phyloP scores from a whole-genome alignment of 2,113 vertebrate genomes.

The Isurus oxyrinchus region DNA sequence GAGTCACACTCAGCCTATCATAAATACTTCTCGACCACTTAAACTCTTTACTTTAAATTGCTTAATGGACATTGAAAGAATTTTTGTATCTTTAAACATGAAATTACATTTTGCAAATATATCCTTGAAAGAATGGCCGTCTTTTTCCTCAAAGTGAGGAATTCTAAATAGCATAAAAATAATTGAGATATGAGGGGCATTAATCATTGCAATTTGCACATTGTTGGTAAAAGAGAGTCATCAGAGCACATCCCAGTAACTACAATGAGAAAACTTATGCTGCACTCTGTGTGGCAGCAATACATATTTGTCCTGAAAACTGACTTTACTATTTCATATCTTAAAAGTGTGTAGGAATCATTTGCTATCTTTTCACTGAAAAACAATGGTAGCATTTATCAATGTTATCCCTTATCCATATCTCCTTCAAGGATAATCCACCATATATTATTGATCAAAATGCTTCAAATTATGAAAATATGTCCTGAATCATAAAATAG shows the following conservation, averaged over 20 bases:
- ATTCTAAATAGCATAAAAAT: neutral
- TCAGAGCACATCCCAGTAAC: neutral
- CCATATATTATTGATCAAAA: neutral
- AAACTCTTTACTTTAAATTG: neutral
- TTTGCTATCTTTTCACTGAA: neutral
- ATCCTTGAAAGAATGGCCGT: neutral
- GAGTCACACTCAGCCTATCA: neutral
- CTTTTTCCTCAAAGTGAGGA: neutral
- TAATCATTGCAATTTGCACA: neutral
- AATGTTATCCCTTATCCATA: neutral
- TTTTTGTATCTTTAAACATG: neutral
- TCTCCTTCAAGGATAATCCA: neutral
- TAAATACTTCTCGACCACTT: neutral
- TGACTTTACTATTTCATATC: neutral
- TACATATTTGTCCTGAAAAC: neutral
- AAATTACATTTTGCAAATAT: neutral
- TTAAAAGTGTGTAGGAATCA: neutral
- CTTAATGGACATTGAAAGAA: neutral
- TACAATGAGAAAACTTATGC: neutral
- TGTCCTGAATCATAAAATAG: neutral
- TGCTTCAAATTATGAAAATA: neutral
- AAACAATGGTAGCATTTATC: neutral
- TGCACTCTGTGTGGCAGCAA: neutral
- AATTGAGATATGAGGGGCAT: neutral
- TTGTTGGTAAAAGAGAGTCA: neutral